Conservation (phyloP, 2,113 vertebrate genomes). For the Amphiprion percula region DNA sequence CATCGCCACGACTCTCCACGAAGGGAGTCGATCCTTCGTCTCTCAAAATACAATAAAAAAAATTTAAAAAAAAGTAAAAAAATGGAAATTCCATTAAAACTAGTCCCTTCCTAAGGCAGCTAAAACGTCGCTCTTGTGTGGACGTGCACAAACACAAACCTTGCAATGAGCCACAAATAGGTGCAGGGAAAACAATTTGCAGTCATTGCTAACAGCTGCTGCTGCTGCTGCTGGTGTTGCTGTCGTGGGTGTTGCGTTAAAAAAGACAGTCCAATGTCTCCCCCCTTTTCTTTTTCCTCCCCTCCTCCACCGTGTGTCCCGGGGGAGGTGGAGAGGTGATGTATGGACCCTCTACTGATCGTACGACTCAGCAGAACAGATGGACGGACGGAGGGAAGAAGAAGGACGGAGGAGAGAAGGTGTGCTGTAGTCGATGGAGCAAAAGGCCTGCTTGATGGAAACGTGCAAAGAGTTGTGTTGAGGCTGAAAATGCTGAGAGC, state of each 20-base stretch:
- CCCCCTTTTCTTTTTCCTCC: slow-evolving; percentile 14
- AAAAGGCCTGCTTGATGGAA: slow-evolving; percentile 34
- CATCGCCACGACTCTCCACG: too few species aligned
- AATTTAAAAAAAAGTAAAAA: slow-evolving; percentile 24
- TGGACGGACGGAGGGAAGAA: slow-evolving; percentile 55
- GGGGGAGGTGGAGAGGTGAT: slow-evolving; percentile 77
- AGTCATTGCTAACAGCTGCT: slow-evolving; percentile 75
- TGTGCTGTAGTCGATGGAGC: slow-evolving; percentile 43
- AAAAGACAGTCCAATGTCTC: slow-evolving; percentile 10
- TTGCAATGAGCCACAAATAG: slow-evolving; percentile 64
- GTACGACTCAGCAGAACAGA: slow-evolving; percentile 79
- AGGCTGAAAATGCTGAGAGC: slow-evolving; percentile 13
- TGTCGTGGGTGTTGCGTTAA: background rate
- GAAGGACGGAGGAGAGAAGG: slow-evolving; percentile 30
- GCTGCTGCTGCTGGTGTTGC: background rate
- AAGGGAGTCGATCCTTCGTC: slow-evolving; percentile 42
- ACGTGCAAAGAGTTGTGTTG: slow-evolving; percentile 7
- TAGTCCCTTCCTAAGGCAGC: slow-evolving; percentile 59
- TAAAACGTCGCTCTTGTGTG: slow-evolving; percentile 39
- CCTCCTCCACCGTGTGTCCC: slow-evolving; percentile 71
- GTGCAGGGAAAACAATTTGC: slow-evolving; percentile 68
- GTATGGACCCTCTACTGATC: slow-evolving; percentile 74
- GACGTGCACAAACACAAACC: slow-evolving; percentile 35
- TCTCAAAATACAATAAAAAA: slow-evolving; percentile 36
- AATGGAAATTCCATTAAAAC: slow-evolving; percentile 72